Base-by-base conservation (phyloP, 2,797 vertebrate genomes). In the Urocyon cinereoargenteus region DNA sequence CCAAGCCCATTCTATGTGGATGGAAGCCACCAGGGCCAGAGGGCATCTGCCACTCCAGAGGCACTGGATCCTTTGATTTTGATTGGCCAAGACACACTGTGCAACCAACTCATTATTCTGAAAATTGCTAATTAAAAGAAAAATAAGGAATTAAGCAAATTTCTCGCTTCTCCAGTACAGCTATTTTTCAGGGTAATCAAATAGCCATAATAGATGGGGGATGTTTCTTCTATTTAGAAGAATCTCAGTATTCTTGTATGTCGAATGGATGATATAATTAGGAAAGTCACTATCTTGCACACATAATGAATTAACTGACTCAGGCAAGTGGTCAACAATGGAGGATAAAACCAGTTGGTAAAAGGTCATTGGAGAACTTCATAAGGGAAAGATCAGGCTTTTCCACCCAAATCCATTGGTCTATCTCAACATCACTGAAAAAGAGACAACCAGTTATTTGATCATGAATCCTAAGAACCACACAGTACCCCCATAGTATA, bases 91-190 rank as follows among this genome's bases (percentile, higher is more conserved):
- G 62, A 87, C 57, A 36, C 6, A 1, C n/a, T 86, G 15, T 95
- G 40, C 13, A 83, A 34, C 55, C 85, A 83, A 57, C 22, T 86
- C 36, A 45, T 57, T 85, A 70, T 61, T 72, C 70, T 75, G 70
- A 66, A 90, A 91, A 75, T 90, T 75, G 12, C 49, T 94, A 64
- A 79, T 78, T 89, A 86, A 94, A 91, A 96, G 59, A 93, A 92
- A 92, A 88, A 49, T 86, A 78, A 92, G n/a, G 51, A 93, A 79
- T 86, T 91, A 90, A 96, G 15, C 51, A 62, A 21, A 91, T 95
- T 86, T 77, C 45, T 72, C 90, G n/a, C n/a, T 91, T 97, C 28
- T 88, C 34, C 24, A 19, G 36, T 92, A 90, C 88, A 81, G 34
- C 18, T 84, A 21, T 91, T 93, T 83, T 91, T 93, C 64, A 84